Conservation (phyloP, 2,113 vertebrate genomes). For the Gallinago jamesoni region DNA sequence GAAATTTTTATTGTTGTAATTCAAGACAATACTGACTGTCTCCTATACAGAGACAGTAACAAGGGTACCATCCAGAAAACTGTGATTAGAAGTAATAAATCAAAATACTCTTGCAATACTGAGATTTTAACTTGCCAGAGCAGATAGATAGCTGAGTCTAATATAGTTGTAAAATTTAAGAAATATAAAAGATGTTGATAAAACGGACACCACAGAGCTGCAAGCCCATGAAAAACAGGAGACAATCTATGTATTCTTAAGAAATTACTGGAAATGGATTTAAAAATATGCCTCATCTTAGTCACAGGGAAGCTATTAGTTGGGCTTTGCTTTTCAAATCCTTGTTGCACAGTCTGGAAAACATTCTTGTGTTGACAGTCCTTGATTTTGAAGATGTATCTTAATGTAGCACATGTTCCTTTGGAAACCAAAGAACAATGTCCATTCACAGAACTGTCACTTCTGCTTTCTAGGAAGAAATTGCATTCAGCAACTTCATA, state of each 20-base stretch:
- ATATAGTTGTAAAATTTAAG: background rate
- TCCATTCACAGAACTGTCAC: background rate
- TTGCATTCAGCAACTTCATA: background rate
- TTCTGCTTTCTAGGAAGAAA: constrained; percentile 20
- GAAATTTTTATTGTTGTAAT: background rate
- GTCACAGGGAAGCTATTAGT: background rate
- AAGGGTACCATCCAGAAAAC: background rate
- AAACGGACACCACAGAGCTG: background rate
- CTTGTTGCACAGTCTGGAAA: background rate
- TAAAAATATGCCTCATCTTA: background rate
- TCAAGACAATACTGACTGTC: background rate
- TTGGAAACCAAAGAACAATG: background rate
- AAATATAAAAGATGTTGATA: background rate
- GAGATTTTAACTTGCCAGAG: background rate
- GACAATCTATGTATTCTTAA: background rate
- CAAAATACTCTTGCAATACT: background rate
- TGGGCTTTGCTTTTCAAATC: background rate
- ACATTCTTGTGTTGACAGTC: background rate
- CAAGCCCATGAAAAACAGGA: background rate
- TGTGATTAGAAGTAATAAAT: background rate
- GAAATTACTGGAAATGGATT: background rate
- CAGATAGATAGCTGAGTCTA: background rate
- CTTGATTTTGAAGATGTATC: background rate
- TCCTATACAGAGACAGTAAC: background rate
- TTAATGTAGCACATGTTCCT: background rate